phyloP scores from a whole-genome alignment of 1,140 invertebrate genomes.

The Drosophila takahashii region DNA sequence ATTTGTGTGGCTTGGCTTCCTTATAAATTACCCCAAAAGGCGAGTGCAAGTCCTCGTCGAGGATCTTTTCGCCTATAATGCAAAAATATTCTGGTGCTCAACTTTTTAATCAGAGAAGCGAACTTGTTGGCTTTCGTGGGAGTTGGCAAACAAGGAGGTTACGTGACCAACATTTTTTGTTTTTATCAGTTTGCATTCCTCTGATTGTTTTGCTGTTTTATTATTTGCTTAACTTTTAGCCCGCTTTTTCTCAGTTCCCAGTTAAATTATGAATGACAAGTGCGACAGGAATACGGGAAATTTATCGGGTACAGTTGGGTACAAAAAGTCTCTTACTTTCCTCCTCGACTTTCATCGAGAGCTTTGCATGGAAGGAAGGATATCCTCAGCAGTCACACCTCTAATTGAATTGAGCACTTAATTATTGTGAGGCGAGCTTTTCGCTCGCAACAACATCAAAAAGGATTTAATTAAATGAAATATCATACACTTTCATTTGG shows the following conservation, averaged over 20 bases:
- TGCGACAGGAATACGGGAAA: conserved; percentile 19
- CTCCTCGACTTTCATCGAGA: background rate
- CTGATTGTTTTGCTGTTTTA: conserved; percentile 54
- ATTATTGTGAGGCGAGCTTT: conserved; percentile 51
- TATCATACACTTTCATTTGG: conserved; percentile 63
- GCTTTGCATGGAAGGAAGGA: conserved; percentile 31
- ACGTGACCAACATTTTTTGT: conserved; percentile 73
- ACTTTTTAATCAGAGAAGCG: conserved; percentile 68
- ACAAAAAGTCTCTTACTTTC: background rate
- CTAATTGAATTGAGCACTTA: conserved; percentile 60
- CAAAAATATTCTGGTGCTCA: conserved; percentile 54
- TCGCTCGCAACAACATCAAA: conserved; percentile 56
- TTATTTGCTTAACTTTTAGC: conserved; percentile 25
- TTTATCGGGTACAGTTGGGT: conserved; percentile 8
- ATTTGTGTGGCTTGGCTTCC: conserved; percentile 46
- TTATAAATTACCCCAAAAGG: conserved; percentile 70
- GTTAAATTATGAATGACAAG: conserved; percentile 64
- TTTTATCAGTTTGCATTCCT: conserved; percentile 32
- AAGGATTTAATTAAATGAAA: conserved; percentile 75
- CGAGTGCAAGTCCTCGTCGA: conserved; percentile 52
- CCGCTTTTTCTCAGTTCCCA: conserved; percentile 46
- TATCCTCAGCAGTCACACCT: conserved; percentile 25
- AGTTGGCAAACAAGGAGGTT: conserved; percentile 35
- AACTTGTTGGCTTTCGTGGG: conserved; percentile 22
- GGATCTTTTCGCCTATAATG: conserved; percentile 57